These are phyloP conservation scores for Drosophila testacea DNA, from an alignment of 2,888 invertebrate species.

Conservation along the genomic window DNA sequence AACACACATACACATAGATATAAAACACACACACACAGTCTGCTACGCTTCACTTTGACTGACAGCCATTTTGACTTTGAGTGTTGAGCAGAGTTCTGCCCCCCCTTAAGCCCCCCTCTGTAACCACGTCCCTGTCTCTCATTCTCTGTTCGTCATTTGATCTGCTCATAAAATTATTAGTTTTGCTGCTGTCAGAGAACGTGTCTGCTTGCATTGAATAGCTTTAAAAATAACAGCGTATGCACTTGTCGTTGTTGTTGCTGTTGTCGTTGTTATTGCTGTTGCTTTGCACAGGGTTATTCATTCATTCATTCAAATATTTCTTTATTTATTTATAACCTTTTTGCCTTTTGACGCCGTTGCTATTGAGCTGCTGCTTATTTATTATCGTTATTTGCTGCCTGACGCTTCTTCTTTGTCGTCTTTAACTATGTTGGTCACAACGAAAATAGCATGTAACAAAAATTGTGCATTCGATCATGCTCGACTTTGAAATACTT, in stretches of 20 bases:
- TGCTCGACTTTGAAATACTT: neutral
- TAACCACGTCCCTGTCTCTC: neutral
- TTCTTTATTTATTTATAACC: slow-evolving; percentile 69
- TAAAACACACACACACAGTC: slow-evolving; percentile 26
- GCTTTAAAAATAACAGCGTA: slow-evolving; percentile 61
- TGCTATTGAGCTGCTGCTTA: slow-evolving; percentile 35
- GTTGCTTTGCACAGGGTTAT: slow-evolving; percentile 10
- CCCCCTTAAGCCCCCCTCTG: neutral
- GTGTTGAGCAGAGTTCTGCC: slow-evolving; percentile 18
- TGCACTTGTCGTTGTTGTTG: slow-evolving; percentile 41
- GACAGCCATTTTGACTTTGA: slow-evolving; percentile 72
- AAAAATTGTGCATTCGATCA: neutral
- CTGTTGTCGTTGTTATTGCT: neutral
- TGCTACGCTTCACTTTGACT: slow-evolving; percentile 72
- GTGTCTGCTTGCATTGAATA: slow-evolving; percentile 61
- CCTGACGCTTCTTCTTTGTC: slow-evolving; percentile 36
- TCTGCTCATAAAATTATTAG: slow-evolving; percentile 74
- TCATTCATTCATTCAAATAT: slow-evolving; percentile 30
- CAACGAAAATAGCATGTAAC: slow-evolving; percentile 10
- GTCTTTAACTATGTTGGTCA: slow-evolving; percentile 28
- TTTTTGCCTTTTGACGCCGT: slow-evolving; percentile 37
- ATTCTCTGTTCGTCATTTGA: slow-evolving; percentile 59
- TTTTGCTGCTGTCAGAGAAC: slow-evolving; percentile 42
- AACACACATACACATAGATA: slow-evolving; percentile 28
- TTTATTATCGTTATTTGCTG: slow-evolving; percentile 50